Conservation (phyloP, 2,888 invertebrate genomes). For the Pandemis cinnamomeana region DNA sequence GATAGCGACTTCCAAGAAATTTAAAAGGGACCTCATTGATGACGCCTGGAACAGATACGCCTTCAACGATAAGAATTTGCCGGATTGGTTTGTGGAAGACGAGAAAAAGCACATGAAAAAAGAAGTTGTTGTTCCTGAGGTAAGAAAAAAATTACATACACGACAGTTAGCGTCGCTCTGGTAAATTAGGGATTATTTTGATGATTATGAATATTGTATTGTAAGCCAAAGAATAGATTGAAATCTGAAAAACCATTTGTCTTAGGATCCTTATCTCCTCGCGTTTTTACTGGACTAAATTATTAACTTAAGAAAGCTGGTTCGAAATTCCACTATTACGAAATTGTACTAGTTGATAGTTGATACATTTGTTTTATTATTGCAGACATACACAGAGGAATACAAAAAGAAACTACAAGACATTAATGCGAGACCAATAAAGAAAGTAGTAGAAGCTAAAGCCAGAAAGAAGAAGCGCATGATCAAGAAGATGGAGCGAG, state of each 20-base stretch:
- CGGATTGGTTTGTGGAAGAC: slow-evolving; percentile 98
- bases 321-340: too few relatives aligned
- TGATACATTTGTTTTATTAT: slow-evolving; percentile 41
- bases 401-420: slow-evolving; percentile 93
- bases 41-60: slow-evolving; percentile 97
- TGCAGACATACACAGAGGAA: slow-evolving; percentile 91
- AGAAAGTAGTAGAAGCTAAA: slow-evolving; percentile 99
- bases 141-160: slow-evolving; percentile 51
- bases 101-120: slow-evolving; percentile 95
- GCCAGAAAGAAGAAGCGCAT: slow-evolving; percentile 98
- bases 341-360: neutral
- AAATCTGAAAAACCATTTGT: too few relatives aligned
- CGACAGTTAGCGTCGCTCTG: neutral
- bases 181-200: too few relatives aligned
- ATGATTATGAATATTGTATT: too few relatives aligned
- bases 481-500: slow-evolving; percentile 93
- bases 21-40: slow-evolving; percentile 95
- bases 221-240: too few relatives aligned
- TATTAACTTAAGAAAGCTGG: too few relatives aligned
- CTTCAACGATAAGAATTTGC: slow-evolving; percentile 95
- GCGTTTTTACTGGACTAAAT: too few relatives aligned
- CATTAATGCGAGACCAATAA: slow-evolving; percentile 97
- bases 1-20: slow-evolving; percentile 95
- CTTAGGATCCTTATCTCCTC: too few relatives aligned
- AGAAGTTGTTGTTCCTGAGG: slow-evolving; percentile 93